These are phyloP conservation scores for Ictidomys tridecemlineatus DNA, from an alignment of 2,113 vertebrate species.

Conservation along the genomic window DNA sequence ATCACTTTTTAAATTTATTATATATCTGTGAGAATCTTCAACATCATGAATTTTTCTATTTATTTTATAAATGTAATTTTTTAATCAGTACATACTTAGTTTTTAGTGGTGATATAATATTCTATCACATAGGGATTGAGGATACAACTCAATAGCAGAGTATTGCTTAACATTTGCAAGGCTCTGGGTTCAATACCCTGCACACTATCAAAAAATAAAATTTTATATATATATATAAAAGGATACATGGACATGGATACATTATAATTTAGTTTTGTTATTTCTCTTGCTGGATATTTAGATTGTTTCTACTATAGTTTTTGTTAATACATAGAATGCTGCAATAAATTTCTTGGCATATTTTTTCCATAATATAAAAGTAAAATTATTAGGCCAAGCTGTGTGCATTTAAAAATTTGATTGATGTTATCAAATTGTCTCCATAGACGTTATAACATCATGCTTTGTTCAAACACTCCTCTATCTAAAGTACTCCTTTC, in stretches of 20 bases:
- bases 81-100: not conserved
- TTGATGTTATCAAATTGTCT: not conserved
- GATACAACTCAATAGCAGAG: not conserved
- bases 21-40: not conserved
- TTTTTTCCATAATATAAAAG: slow-evolving; percentile 13
- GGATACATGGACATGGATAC: not conserved
- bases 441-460: not conserved
- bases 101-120: not conserved
- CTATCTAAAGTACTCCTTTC: not conserved
- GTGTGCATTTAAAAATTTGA: not conserved
- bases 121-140: too few species aligned
- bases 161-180: not conserved
- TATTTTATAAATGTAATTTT: not conserved
- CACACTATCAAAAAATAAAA: not conserved
- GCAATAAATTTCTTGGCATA: not conserved
- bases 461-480: not conserved
- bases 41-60: not conserved
- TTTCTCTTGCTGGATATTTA: not conserved
- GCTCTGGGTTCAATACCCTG: not conserved
- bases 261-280: slow-evolving; percentile 26
- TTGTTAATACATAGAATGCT: not conserved
- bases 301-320: not conserved
- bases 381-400: slow-evolving; percentile 3
- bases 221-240: not conserved
- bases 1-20: not conserved